Evolutionary conservation across 2,888 invertebrate genomes (phyloP).

Genomic region (Spilarctia lutea): DNA sequence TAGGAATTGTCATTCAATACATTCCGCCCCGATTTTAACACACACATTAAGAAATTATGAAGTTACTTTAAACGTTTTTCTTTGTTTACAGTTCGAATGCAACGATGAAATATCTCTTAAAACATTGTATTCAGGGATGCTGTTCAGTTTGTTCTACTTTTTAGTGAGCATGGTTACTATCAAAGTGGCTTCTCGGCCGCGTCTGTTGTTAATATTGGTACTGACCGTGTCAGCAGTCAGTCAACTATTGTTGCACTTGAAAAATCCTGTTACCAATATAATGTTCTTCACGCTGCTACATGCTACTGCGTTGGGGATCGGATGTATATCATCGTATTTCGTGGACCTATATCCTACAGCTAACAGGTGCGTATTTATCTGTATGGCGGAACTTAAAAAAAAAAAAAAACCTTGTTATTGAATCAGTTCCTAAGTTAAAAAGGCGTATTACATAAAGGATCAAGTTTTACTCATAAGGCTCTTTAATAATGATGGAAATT

Average conservation of each 20-base stretch:
- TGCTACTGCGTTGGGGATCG: constrained; percentile 57
- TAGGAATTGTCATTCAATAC: too few species aligned
- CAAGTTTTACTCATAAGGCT: too few species aligned
- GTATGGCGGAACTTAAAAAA: too few species aligned
- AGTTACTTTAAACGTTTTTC: too few species aligned
- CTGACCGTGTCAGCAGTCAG: constrained; percentile 82
- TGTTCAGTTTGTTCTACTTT: constrained; percentile 86
- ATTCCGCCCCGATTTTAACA: too few species aligned
- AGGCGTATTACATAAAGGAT: neutral
- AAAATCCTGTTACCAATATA: constrained; percentile 59
- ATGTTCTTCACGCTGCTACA: constrained; percentile 65
- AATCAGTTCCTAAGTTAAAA: neutral
- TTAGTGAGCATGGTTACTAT: constrained; percentile 79
- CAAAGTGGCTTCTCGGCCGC: constrained; percentile 80
- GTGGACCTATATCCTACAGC: constrained; percentile 71
- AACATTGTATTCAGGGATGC: constrained; percentile 87
- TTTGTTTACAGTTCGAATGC: constrained; percentile 53
- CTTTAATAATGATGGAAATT: too few species aligned
- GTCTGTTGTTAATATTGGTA: constrained; percentile 73
- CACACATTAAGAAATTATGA: too few species aligned
- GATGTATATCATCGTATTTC: constrained; percentile 64
- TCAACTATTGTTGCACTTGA: constrained; percentile 81
- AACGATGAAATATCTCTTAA: constrained; percentile 78
- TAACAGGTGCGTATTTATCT: constrained; percentile 57
- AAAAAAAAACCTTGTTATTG: too few species aligned